These are phyloP conservation scores for Megaceryle alcyon DNA, from an alignment of 2,797 vertebrate genomes.

Conservation along the genomic window DNA sequence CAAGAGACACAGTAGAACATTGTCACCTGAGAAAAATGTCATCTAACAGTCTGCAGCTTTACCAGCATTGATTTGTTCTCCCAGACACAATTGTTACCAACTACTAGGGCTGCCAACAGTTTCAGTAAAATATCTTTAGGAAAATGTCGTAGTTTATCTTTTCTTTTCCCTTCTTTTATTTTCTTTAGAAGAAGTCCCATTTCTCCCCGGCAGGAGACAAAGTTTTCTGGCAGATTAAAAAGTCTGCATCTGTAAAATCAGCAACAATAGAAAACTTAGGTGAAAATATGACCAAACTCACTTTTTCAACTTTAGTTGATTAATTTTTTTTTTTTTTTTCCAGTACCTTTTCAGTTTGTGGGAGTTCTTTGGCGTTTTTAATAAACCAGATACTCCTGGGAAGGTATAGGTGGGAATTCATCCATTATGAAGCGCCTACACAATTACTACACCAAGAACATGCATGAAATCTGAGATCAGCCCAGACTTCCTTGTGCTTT, in stretches of 20 bases:
- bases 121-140: neutral
- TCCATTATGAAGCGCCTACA: neutral
- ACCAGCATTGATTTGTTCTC: conserved; percentile 6
- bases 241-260: neutral
- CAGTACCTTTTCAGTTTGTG: neutral
- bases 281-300: neutral
- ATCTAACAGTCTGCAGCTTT: neutral
- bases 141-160: neutral
- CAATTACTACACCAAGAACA: neutral
- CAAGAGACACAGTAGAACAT: conserved; percentile 16
- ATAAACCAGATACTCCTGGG: neutral
- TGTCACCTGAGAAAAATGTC: neutral
- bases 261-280: neutral
- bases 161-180: neutral
- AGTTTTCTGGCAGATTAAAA: conserved; percentile 12
- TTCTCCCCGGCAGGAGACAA: neutral
- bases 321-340: neutral
- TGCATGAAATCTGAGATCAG: conserved; percentile 5
- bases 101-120: neutral
- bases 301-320: neutral
- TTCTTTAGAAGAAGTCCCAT: neutral
- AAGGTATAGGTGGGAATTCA: neutral
- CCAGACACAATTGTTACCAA: neutral
- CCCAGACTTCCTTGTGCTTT: neutral
- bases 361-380: neutral